These are phyloP conservation scores for Akabosia matsudoensis DNA, from an alignment of 1,140 invertebrate genomes.

Conservation along the genomic window DNA sequence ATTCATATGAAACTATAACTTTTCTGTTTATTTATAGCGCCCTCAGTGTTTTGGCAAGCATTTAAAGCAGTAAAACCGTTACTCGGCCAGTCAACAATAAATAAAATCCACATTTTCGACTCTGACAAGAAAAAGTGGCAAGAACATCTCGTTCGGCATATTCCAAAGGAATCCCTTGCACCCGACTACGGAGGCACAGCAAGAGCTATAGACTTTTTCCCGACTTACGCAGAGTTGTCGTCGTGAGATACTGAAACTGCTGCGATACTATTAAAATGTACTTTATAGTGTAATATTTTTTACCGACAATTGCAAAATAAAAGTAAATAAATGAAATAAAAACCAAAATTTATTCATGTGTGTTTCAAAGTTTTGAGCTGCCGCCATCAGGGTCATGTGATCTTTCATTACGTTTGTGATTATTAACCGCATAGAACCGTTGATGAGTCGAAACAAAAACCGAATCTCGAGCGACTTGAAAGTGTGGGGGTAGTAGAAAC, in stretches of 20 bases:
- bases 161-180: constrained; percentile 28
- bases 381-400: neutral
- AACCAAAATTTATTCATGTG: neutral
- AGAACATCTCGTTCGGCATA: constrained; percentile 15
- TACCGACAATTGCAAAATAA: neutral
- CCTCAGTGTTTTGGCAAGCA: constrained; percentile 30
- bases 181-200: constrained; percentile 25
- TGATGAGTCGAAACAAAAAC: neutral
- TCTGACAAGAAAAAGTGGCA: constrained; percentile 30
- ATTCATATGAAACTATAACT: neutral
- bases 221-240: neutral
- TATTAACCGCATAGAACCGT: no score
- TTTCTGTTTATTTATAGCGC: constrained; percentile 12
- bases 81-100: constrained; percentile 21
- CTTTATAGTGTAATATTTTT: neutral
- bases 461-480: neutral
- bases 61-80: constrained; percentile 32
- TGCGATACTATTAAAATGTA: no score
- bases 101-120: constrained; percentile 32
- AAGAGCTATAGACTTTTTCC: neutral
- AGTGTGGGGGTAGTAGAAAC: constrained; percentile 16
- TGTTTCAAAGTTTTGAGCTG: neutral
- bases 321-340: neutral
- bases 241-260: no score
- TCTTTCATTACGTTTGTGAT: no score